Conservation (phyloP, 2,888 invertebrate species). For the Lingula anatina region DNA sequence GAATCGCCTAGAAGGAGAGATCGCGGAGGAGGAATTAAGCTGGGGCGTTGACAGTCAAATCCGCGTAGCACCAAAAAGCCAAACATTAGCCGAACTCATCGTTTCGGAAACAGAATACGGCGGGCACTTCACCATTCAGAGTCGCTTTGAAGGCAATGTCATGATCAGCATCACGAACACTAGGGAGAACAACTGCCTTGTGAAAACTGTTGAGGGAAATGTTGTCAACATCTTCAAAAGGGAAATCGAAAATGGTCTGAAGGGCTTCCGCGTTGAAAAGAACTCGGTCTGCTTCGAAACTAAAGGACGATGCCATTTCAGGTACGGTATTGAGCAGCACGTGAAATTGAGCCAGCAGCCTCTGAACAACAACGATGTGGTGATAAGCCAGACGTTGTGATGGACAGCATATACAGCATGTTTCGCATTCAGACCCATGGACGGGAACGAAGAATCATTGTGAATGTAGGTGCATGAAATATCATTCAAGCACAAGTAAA, state of each 20-base stretch:
- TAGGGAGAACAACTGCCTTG: conserved; percentile 18
- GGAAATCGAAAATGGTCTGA: conserved; percentile 10
- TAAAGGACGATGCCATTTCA: conserved; percentile 27
- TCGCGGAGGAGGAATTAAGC: neutral
- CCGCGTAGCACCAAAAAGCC: neutral
- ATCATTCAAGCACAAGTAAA: no score
- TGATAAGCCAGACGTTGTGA: no score
- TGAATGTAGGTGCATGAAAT: no score
- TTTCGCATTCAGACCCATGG: no score
- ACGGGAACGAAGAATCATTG: no score
- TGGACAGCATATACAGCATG: no score
- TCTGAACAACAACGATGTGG: no score
- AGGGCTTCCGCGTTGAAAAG: conserved; percentile 13
- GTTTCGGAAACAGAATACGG: neutral
- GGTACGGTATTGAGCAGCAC: conserved; percentile 23
- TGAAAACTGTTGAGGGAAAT: conserved; percentile 31
- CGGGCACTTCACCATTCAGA: neutral
- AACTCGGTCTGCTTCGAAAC: conserved; percentile 25
- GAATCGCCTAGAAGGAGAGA: neutral
- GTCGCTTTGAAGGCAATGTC: neutral
- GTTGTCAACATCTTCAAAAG: conserved; percentile 30
- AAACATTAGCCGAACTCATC: neutral
- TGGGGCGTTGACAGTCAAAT: neutral
- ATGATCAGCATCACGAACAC: conserved; percentile 15
- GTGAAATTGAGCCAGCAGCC: conserved; percentile 23